phyloP scores from a whole-genome alignment of 2,113 vertebrate genomes.

The Neotoma lepida region DNA sequence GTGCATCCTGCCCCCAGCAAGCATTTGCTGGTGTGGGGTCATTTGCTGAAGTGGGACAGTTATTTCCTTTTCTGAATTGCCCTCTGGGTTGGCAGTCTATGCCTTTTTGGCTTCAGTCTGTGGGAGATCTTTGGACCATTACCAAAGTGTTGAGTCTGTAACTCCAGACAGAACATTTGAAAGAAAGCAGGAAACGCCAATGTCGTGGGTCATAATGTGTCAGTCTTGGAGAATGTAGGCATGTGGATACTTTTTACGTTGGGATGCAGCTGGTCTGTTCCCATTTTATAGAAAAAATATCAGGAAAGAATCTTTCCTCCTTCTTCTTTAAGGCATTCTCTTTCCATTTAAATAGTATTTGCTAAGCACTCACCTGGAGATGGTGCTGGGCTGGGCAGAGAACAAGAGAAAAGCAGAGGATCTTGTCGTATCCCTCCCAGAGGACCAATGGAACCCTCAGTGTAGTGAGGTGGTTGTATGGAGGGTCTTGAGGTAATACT shows the following conservation, averaged over 20 bases:
- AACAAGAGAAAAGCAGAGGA: not conserved
- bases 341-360: constrained; percentile 32
- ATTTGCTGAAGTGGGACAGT: constrained; percentile 75
- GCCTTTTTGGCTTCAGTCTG: constrained; percentile 71
- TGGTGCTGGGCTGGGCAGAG: not conserved
- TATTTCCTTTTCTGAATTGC: constrained; percentile 75
- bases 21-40: constrained; percentile 80
- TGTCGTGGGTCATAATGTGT: constrained; percentile 3
- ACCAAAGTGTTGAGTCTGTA: constrained; percentile 17
- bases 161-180: constrained; percentile 51
- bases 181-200: constrained; percentile 50
- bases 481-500: constrained; percentile 52
- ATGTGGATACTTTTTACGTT: constrained; percentile 48
- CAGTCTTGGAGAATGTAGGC: constrained; percentile 51
- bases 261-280: constrained; percentile 53
- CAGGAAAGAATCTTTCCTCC: not conserved
- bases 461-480: not conserved
- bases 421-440: not conserved
- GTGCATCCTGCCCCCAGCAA: constrained; percentile 79
- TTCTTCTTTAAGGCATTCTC: not conserved
- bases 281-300: constrained; percentile 47
- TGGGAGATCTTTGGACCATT: constrained; percentile 67
- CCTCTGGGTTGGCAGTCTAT: constrained; percentile 72
- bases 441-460: not conserved
- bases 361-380: constrained; percentile 38